Percentiles rank a stretch among this genome's conserved stretches.
phyloP scores from a whole-genome alignment of 2,797 vertebrate species.

The Xerus rutilus region DNA sequence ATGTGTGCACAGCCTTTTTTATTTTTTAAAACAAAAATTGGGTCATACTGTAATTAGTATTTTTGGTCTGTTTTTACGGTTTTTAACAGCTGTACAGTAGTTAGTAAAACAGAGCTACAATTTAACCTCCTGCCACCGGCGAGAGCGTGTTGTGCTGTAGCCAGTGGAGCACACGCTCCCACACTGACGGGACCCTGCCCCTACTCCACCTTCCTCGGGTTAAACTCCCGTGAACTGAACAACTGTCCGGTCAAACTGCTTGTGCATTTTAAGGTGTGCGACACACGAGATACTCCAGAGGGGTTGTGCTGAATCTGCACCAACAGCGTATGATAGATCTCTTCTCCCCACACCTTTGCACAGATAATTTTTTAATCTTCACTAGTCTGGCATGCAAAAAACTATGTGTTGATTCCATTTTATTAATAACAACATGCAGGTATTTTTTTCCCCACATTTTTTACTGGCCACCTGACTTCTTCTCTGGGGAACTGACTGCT shows the following conservation, averaged over 20 bases:
- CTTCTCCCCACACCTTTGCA: not conserved
- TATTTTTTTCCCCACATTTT: not conserved
- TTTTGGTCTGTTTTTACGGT: not conserved
- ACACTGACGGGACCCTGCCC: not conserved
- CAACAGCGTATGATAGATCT: accelerated
- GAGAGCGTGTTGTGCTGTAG: not conserved
- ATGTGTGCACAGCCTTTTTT: not conserved
- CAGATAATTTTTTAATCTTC: conserved; percentile 23
- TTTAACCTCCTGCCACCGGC: not conserved
- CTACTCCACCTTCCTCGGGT: not conserved
- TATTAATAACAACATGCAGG: conserved; percentile 19
- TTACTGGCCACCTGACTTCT: not conserved
- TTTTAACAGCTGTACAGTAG: not conserved
- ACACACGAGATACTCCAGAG: not conserved
- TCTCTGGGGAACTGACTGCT: not conserved
- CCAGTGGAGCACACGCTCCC: accelerated
- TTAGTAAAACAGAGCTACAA: not conserved
- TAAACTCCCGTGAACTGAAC: not conserved
- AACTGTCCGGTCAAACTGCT: not conserved
- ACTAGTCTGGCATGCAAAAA: conserved; percentile 8
- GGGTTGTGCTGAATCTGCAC: not conserved
- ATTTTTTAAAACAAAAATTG: conserved; percentile 9
- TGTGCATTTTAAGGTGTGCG: not conserved
- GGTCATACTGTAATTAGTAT: not conserved
- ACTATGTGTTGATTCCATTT: not conserved